Base-by-base conservation (phyloP, 2,113 vertebrate genomes). In the Gadus macrocephalus region DNA sequence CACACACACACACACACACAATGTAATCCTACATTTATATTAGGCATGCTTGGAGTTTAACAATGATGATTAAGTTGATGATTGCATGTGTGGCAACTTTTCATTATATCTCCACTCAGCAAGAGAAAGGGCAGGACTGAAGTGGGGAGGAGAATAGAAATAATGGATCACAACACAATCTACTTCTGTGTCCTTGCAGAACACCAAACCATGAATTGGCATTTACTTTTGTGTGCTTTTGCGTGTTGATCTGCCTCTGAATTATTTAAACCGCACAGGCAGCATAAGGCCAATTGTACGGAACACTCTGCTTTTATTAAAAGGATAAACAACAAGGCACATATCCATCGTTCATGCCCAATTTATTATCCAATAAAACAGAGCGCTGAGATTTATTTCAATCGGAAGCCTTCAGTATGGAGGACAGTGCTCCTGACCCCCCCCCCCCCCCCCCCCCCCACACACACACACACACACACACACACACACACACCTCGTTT, bases 271-370 rank as follows among this genome's bases (percentile, higher is more conserved):
- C 42, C 8, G 12, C 42, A 14, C 38, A 49, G 8, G 42, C 42
- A 49, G 42, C 8, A 9, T 12, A 14, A 42, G 42, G 42, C 42
- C 17, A 11, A 28, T 76, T 15, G 77, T 82, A 77, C 65, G 73
- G 81, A 80, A 83, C 83, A 64, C 28, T 73, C 79, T 67, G 28
- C 76, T 81, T 76, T 81, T 67, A 81, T 74, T 87, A 80, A 72
- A 66, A 63, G 71, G 61, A 70, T 80, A 79, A 84, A 81, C 62
- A 76, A 75, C 62, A 76, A 75, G 82, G 83, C 74, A 71, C 78
- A 86, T 87, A 89, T 85, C 69, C 80, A 87, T 89, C 79, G 82
- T 85, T 77, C 77, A 86, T 81, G 79, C 81, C 85, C 81, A 86
- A 83, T 87, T 85, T 85, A 87, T 84, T 85, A 83, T 83, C 81